A percentile compares a stretch with the other conserved stretches of the same genome.
phyloP scores from a whole-genome alignment of 1,140 invertebrate species.

The Saccostrea glomerata region DNA sequence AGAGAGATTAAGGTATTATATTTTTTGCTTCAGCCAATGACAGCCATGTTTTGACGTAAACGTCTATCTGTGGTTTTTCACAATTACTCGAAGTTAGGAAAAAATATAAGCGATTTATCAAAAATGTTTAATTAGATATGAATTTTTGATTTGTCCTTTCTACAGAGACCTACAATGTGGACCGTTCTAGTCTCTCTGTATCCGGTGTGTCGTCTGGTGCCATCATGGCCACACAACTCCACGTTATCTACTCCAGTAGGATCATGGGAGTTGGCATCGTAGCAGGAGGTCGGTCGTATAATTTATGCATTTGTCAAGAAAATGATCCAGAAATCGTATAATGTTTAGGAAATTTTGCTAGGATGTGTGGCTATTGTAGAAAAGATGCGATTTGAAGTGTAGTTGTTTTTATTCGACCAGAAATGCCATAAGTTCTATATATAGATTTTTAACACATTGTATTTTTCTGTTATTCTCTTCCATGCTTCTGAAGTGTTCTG shows the following conservation, averaged over 20 bases:
- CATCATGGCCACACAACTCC: constrained; percentile 78
- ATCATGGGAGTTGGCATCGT: constrained; percentile 77
- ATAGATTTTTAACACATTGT: no score
- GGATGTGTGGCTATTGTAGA: no score
- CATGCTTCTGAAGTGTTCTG: no score
- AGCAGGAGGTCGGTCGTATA: constrained; percentile 74
- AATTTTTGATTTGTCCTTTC: neutral
- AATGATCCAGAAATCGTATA: neutral
- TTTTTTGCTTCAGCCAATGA: no score
- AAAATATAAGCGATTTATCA: neutral
- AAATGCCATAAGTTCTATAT: no score
- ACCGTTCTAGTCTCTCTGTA: constrained; percentile 71
- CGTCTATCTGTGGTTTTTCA: neutral
- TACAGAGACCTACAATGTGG: constrained; percentile 71
- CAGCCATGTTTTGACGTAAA: no score
- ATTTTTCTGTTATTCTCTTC: no score
- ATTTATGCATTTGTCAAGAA: neutral
- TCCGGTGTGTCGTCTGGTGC: constrained; percentile 79
- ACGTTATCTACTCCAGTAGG: constrained; percentile 75
- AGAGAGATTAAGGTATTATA: no score
- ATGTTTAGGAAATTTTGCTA: no score
- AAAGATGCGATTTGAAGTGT: no score
- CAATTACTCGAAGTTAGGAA: neutral
- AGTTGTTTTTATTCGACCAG: no score
- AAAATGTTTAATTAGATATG: no score